Evolutionary conservation across 2,888 invertebrate genomes (phyloP), one percentile per base, ranked within the genome.

Genomic region (Cyclophora albipunctata): DNA sequence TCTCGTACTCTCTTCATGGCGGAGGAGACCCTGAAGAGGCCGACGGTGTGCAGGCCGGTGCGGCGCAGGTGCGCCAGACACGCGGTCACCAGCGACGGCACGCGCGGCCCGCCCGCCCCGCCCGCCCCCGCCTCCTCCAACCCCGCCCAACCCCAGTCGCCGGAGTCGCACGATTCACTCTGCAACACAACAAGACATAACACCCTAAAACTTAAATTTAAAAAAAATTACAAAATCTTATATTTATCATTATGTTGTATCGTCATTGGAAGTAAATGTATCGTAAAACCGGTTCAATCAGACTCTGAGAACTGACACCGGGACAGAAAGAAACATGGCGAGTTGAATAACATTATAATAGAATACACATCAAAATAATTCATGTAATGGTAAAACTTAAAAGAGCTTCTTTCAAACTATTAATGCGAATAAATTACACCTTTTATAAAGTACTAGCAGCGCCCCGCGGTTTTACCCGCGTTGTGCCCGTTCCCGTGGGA

Each of bases 1-100:
- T 97, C 96, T 81, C 97, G 91, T 43, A 97, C 95, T 75, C 97
- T 90, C 77, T 97, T 98, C 79, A 96, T 96, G 3, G 97, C 97
- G 40, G 96, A 93, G 59, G 97, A 96, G 45, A 98, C 96, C 62
- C 98, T 91, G 84, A 98, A 98, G 54, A 98, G 93, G 2, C 98
- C 98, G 20, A 96, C 90, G 43, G 95, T 96, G 67, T 93, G 92
- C 45, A 98, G 89, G 34, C 97, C 97, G 66, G 94, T 91, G 48
- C 91, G 89, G 72, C 96, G 93, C 56, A 98, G 90, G 80, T 97
- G 95, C 61, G 92, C 91, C 54, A 96, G 92, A 73, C 97, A 97
- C 57, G 93, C 92, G 51, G 90, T 90, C 42, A 97, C 93, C 59
- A 98, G 90, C 35, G 91, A 90, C 0, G 97, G 97, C 7, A 97